phyloP scores from a whole-genome alignment of 1,140 invertebrate genomes.

The Ptiloglossa arizonensis region DNA sequence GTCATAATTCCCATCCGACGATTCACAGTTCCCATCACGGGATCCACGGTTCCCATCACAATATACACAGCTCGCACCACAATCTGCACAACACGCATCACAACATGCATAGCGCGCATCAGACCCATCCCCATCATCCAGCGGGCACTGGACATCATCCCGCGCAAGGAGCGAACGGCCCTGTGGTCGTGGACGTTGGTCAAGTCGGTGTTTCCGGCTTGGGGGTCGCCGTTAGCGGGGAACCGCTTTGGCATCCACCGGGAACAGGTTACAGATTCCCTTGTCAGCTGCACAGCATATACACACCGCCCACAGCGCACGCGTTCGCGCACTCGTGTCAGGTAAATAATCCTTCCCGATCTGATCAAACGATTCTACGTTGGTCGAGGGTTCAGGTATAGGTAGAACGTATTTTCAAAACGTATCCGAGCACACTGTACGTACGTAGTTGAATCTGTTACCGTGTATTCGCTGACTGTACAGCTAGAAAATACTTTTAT shows the following conservation, averaged over 20 bases:
- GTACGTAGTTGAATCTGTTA: too few species aligned
- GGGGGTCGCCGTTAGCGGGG: conserved; percentile 75
- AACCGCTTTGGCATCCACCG: conserved; percentile 77
- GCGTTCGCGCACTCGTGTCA: conserved; percentile 78
- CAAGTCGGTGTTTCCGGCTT: conserved; percentile 77
- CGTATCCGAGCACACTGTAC: too few species aligned
- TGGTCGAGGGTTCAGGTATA: too few species aligned
- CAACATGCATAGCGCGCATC: conserved; percentile 74
- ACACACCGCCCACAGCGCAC: conserved; percentile 74
- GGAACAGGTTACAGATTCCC: conserved; percentile 77
- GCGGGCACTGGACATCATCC: conserved; percentile 76
- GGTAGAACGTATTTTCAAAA: too few species aligned
- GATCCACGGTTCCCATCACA: conserved; percentile 72
- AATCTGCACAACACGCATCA: conserved; percentile 63
- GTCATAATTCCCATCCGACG: conserved; percentile 72
- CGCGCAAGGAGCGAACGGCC: conserved; percentile 74
- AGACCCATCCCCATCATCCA: conserved; percentile 74
- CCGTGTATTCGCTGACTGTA: too few species aligned
- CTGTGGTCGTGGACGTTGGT: conserved; percentile 77
- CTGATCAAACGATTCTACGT: background rate
- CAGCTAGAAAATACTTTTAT: too few species aligned
- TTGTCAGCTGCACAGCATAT: conserved; percentile 77
- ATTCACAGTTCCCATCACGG: conserved; percentile 70
- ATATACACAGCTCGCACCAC: conserved; percentile 71
- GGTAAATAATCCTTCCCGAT: conserved; percentile 53